Evolutionary conservation across 2,888 invertebrate species (phyloP), one percentile per base, ranked within the genome.

Genomic region (Imbricaverruca yamaguchii): DNA sequence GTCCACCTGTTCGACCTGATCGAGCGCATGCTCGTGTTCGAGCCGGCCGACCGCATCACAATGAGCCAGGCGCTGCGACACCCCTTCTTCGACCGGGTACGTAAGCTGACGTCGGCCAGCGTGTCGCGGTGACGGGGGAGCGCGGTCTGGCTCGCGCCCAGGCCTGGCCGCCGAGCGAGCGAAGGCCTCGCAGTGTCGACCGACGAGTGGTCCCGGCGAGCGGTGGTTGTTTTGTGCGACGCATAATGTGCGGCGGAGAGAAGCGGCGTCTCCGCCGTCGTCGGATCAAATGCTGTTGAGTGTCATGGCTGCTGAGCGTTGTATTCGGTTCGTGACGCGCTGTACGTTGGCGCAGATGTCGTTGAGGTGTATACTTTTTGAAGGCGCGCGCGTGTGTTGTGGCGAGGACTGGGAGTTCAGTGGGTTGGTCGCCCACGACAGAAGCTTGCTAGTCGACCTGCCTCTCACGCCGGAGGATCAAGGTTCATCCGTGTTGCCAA

Each of bases 11-110:
- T 99, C 88, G 96, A 98, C 87, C 90, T 99, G 87, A 93, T 99
- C 85, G 92, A 93, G 86, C 92, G 93, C 87, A 98, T 99, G 98
- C 90, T 99, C 87, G 97, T 97, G 86, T 99, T 98, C 89, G 97
- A 98, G 88, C 98, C 98, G 56, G 90, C 92, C 83, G 93, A 94
- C 86, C 91, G 99, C 83, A 92, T 98, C 86, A 92, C 93, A 85
- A 90, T 99, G 85, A 90, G 90, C 82, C 96, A 98, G 85, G 95
- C 97, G n/a, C 89, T 99, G 85, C 89, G 91, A 81, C 98, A 98
- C 23, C 57, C 23, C 23, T 11, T 56, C 25, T 79, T 79, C 79
- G 79, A 79, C 74, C 18, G 74, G 74, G 74, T 74, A 55, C 74
- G 74, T 55, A 21, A 53, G 74, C 23, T 21, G 53, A 55, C 74